phyloP scores from a whole-genome alignment of 1,140 invertebrate species.

The Asbolus verrucosus region DNA sequence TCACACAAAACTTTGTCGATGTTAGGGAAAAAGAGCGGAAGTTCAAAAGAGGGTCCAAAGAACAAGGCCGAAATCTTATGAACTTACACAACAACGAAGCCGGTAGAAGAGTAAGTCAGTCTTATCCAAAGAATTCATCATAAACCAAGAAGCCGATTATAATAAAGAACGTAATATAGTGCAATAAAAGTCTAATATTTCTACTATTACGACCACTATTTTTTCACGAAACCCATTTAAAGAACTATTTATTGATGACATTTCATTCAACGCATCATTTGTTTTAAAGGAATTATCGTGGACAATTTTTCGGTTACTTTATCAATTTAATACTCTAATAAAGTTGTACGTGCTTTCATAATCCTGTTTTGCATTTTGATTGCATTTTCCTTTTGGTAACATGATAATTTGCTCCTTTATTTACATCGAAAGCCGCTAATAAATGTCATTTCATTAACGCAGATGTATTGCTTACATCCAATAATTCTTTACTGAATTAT shows the following conservation, averaged over 20 bases:
- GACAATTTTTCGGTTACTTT: no score
- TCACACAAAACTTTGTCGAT: conserved; percentile 93
- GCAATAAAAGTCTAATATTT: no score
- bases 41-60: conserved; percentile 75
- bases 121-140: no score
- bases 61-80: conserved; percentile 88
- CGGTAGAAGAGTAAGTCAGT: conserved; percentile 83
- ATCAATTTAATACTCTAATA: neutral
- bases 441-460: conserved; percentile 9
- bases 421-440: conserved; percentile 8
- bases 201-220: no score
- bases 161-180: no score
- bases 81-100: conserved; percentile 96
- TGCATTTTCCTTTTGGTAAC: conserved; percentile 39
- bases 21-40: conserved; percentile 84
- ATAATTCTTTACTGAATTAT: conserved; percentile 14
- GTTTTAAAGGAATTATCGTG: no score
- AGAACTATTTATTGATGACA: no score
- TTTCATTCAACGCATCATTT: no score
- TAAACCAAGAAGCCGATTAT: neutral
- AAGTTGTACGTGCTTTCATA: neutral
- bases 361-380: conserved; percentile 46
- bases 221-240: no score
- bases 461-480: conserved; percentile 2
- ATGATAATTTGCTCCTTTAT: conserved; percentile 26